Base-by-base conservation (phyloP, 2,797 vertebrate genomes). In the Etheostoma perlongum region DNA sequence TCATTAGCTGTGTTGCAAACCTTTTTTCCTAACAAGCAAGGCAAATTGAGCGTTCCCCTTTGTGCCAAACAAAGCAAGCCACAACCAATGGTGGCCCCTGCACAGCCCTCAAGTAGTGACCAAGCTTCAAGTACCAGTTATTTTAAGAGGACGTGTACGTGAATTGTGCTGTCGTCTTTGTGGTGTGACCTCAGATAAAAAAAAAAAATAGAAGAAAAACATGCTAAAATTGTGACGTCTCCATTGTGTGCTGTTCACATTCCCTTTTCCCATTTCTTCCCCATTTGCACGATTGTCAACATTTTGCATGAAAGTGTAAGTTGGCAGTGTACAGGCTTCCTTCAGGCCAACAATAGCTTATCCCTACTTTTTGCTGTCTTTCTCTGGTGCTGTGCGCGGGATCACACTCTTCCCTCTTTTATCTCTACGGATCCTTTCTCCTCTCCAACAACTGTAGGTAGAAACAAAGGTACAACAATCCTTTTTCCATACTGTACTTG, bases 391-490 rank as follows among this genome's bases (percentile, higher is more conserved):
- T 84, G 59, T 84, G 0, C 92, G 91, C 83, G 63, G 96, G 95
- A 96, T 90, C 90, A 72, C 88, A 76, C 92, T 85, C 91, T 90
- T 91, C 80, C 74, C 65, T 85, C 58, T 87, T 75, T 88, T 83
- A 78, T 73, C 90, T 92, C 88, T 90, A 70, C 85, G 88, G 94
- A 93, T 95, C 93, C 92, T 71, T 1, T 90, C 92, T 87, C 57
- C 88, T 87, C 94, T 94, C 92, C 95, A 85, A 94, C 89, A 86
- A 92, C 93, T 93, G 86, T 97, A 98, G 97, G 97, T 96, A 97
- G 97, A 97, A 96, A 95, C 95, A 99, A 98, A 99, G 98, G 97
- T 99, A 99, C 95, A 96, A 90, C 91, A 89, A 64, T 48, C 72
- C 84, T 25, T 67, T 82, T 74, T 82, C 53, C 46, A 47, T 72